Conservation (phyloP, 2,888 invertebrate genomes). For the Drosophila macrospina region DNA sequence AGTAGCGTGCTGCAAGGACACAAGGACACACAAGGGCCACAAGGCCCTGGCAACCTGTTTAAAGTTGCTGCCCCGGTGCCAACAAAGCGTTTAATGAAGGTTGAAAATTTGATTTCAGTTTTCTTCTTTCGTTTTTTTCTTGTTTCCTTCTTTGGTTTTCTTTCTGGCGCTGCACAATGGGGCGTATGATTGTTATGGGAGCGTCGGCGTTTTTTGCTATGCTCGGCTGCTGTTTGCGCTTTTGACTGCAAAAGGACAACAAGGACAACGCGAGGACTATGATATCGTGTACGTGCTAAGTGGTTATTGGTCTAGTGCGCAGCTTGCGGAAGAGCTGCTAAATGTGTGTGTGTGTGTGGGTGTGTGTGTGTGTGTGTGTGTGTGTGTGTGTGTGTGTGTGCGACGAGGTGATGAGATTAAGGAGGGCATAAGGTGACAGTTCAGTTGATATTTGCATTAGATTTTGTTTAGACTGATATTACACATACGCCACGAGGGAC, state of each 20-base stretch:
- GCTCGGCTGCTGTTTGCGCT: constrained; percentile 55
- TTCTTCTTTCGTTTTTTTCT: constrained; percentile 12
- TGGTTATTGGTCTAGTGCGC: constrained; percentile 66
- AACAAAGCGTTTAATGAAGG: constrained; percentile 73
- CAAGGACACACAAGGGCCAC: constrained; percentile 22
- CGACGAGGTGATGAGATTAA: too few species aligned
- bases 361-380: constrained; percentile 9
- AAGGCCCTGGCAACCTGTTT: constrained; percentile 45
- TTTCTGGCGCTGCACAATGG: constrained; percentile 63
- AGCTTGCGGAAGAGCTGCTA: constrained; percentile 37
- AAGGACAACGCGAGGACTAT: constrained; percentile 22
- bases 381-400: constrained; percentile 2
- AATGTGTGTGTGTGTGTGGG: constrained; percentile 7
- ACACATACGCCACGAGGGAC: constrained; percentile 44
- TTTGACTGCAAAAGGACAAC: constrained; percentile 28
- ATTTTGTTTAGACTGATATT: constrained; percentile 54
- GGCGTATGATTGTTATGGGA: constrained; percentile 76
- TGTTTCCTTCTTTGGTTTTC: constrained; percentile 8
- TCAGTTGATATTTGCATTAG: constrained; percentile 69
- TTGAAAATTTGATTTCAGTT: constrained; percentile 76
- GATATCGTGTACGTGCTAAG: constrained; percentile 69
- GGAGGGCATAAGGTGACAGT: constrained; percentile 43
- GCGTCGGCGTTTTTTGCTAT: constrained; percentile 39
- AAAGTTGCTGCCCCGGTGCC: constrained; percentile 56
- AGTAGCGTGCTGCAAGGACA: constrained; percentile 19